Evolutionary conservation across 64 coral and sea anemone genomes (phyloP).

Genomic region (Trachythela sp.): DNA sequence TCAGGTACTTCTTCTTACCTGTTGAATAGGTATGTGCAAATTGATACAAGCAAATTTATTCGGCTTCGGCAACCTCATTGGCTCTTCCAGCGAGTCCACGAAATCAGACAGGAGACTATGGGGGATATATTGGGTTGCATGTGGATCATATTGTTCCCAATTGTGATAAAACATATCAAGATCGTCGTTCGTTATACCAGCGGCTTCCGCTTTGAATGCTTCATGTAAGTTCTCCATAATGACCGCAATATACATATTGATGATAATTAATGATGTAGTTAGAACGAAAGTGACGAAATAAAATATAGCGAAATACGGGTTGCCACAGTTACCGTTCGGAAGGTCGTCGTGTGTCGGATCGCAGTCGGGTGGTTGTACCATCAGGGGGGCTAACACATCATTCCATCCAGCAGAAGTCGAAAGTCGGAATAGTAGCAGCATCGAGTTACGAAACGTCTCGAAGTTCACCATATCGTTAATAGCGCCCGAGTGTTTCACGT

Average conservation of each 20-base stretch:
- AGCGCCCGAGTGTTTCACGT: slow-evolving; percentile 34
- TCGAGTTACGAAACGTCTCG: slow-evolving; percentile 6
- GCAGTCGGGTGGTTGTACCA: slow-evolving; percentile 54
- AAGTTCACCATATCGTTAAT: slow-evolving; percentile 44
- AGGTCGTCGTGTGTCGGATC: slow-evolving; percentile 44
- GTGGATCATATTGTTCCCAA: slow-evolving; percentile 58
- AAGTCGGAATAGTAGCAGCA: slow-evolving; percentile 43
- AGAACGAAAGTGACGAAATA: slow-evolving; percentile 56
- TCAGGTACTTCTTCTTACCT: background rate
- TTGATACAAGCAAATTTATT: slow-evolving; percentile 68
- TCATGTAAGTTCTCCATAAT: slow-evolving; percentile 67
- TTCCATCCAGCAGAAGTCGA: slow-evolving; percentile 40
- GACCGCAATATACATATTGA: slow-evolving; percentile 79
- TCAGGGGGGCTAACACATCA: slow-evolving; percentile 33
- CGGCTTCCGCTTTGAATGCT: slow-evolving; percentile 47
- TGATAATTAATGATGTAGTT: slow-evolving; percentile 48
- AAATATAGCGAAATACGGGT: slow-evolving; percentile 10
- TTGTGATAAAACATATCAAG: slow-evolving; percentile 53
- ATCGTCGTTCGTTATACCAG: slow-evolving; percentile 52
- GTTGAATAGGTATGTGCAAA: slow-evolving; percentile 53
- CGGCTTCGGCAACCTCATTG: slow-evolving; percentile 50
- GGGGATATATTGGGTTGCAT: slow-evolving; percentile 54
- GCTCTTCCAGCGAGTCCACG: slow-evolving; percentile 49
- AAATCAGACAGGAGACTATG: slow-evolving; percentile 53
- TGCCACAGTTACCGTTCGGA: slow-evolving; percentile 58